Base-by-base conservation (phyloP, 2,113 vertebrate species). In the Corythornis madagascariensis region DNA sequence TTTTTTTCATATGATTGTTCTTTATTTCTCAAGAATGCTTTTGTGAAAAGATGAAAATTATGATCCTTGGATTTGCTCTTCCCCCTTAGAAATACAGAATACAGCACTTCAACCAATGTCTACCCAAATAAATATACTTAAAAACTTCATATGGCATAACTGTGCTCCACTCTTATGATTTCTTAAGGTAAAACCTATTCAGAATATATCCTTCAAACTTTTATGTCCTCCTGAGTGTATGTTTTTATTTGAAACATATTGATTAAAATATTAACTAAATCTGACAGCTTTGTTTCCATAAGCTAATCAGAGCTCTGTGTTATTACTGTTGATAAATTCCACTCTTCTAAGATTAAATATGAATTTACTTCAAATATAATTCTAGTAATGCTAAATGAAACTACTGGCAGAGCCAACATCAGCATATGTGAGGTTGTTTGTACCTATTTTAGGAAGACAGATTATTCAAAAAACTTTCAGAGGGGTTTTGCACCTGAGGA, bases 141-240 rank as follows among this genome's bases (percentile, higher is more conserved):
- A 56, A 35, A 43, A 4, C 4, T 38, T 76, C 25, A 8, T 40
- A 24, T 40, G 42, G 25, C 1, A 0, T n/a, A 10, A 60, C 12
- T 72, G 33, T 35, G 33, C 33, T 35, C 33, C 33, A 35, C 33
- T 35, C 33, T 35, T 35, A 35, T 35, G 24, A 35, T 59, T 74
- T 63, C 21, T 19, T 61, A 63, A 92, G 9, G 16, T 52, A 57
- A 91, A 89, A 56, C 2, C 4, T 59, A 20, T 31, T 42, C 31
- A 50, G 24, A 83, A 64, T 22, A 22, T 0, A 0, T 53, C 8
- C 6, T 63, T 14, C 11, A 60, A 42, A 18, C 9, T 31, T 26
- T 20, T 26, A 48, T 42, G 2, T 0, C 6, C 1, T 5, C 7
- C 10, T 48, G 15, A 60, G 9, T 6, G 21, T 42, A 4, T 83